Evolutionary conservation across 1,140 invertebrate species (phyloP), one percentile per base, ranked within the genome.

Genomic region (Cardiocondyla obscurior): DNA sequence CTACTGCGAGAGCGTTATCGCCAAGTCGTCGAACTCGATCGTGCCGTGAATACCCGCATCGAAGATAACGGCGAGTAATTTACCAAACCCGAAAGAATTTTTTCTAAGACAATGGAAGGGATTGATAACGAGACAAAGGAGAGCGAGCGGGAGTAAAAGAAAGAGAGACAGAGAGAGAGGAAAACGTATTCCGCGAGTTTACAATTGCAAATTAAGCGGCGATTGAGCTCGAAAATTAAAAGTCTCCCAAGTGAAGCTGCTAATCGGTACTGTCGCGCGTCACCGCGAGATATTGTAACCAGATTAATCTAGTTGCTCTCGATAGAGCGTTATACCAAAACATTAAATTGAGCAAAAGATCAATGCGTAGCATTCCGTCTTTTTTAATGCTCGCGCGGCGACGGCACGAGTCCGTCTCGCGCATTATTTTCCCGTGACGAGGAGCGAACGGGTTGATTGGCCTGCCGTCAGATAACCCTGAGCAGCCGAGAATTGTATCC

Each of bases 401-500:
- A 22, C 46, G 74, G 60, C 60, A 51, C 60, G 60, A 79, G 74
- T 16, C 46, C 33, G 74, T 28, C n/a, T n/a, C n/a, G n/a, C 67
- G 81, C 72, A 55, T 82, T 82, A 82, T 82, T 82, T 77, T 82
- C 57, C 73, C 60, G 25, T 62, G 46, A 82, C 81, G 72, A 82
- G 51, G 58, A 79, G 74, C 70, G 57, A 77, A 58, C 72, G 88
- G 90, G 91, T 91, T 91, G 90, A 88, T 90, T 91, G 91, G 89
- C 91, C 91, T 91, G 88, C 86, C 82, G 88, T 85, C 86, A 90
- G 91, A 91, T 91, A 91, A 91, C 90, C 91, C 91, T 91, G 87
- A 91, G 89, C 84, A 85, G 86, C 84, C 85, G 85, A 90, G 88
- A 90, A 89, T 91, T 89, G 86, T 90, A 90, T 90, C 87, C 86